Evolutionary conservation across 1,140 invertebrate genomes (phyloP).

Genomic region (Panagrolaimus sp.): DNA sequence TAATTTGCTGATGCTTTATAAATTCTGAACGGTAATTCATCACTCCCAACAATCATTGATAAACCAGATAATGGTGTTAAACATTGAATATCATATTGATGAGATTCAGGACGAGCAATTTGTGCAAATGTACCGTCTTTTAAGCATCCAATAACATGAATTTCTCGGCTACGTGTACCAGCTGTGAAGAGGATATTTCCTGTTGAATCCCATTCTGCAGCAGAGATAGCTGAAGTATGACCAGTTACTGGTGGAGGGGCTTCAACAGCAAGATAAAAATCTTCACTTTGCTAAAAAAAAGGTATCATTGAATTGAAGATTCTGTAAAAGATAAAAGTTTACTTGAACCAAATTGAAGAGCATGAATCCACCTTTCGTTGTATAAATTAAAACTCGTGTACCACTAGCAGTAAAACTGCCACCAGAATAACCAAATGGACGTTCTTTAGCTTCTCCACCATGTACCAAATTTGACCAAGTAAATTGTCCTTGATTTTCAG

Average conservation of each 20-base stretch:
- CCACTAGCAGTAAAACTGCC: background rate
- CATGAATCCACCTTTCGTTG: slow-evolving; percentile 8
- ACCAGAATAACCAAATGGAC: background rate
- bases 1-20: background rate
- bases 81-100: slow-evolving; percentile 1
- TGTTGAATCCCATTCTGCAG: background rate
- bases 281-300: background rate
- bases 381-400: background rate
- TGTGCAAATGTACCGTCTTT: background rate
- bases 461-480: slow-evolving; percentile 1
- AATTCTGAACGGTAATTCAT: slow-evolving; percentile 1
- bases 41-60: background rate
- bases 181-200: background rate
- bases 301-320: too few relatives aligned
- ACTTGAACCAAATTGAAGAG: background rate
- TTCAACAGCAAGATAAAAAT: background rate
- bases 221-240: background rate
- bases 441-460: too few relatives aligned
- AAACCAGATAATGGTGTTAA: background rate
- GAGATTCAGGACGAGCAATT: slow-evolving; percentile 5
- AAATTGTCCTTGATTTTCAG: background rate
- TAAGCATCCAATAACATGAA: background rate
- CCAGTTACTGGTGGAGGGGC: background rate
- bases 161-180: background rate
- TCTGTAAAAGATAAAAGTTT: background rate